phyloP scores from a whole-genome alignment of 2,888 invertebrate species.

The Plusia festucae region DNA sequence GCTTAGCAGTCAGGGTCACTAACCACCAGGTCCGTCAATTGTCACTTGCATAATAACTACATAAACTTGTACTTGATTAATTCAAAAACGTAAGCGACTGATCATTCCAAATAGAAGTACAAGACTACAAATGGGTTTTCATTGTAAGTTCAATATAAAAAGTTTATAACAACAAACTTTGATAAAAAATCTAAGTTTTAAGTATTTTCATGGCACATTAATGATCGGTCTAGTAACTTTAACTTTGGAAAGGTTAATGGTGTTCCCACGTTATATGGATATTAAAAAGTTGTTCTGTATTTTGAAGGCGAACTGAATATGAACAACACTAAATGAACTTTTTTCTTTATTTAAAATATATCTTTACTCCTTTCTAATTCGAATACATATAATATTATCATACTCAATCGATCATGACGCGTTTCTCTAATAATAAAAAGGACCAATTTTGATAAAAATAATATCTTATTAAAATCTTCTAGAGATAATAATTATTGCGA shows the following conservation, averaged over 20 bases:
- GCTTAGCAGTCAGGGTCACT: too few relatives aligned
- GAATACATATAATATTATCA: too few relatives aligned
- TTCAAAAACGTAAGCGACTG: neutral
- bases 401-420: too few relatives aligned
- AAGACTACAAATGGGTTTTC: constrained; percentile 2
- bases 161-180: neutral
- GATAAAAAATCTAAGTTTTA: constrained; percentile 1
- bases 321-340: neutral
- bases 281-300: constrained; percentile 17
- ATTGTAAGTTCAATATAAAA: constrained; percentile 13
- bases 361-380: too few relatives aligned
- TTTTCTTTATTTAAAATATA: neutral
- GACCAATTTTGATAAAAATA: too few relatives aligned
- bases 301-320: constrained; percentile 6
- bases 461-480: too few relatives aligned
- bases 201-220: constrained; percentile 28
- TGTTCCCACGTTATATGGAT: constrained; percentile 9
- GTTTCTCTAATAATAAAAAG: too few relatives aligned
- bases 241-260: constrained; percentile 26
- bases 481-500: too few relatives aligned
- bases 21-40: too few relatives aligned
- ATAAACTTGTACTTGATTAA: neutral
- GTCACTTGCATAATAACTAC: neutral
- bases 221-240: constrained; percentile 13
- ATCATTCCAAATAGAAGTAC: neutral